Percentiles rank a stretch among this genome's conserved stretches.
phyloP scores from a whole-genome alignment of 2,888 invertebrate species.

The Helleia helle region DNA sequence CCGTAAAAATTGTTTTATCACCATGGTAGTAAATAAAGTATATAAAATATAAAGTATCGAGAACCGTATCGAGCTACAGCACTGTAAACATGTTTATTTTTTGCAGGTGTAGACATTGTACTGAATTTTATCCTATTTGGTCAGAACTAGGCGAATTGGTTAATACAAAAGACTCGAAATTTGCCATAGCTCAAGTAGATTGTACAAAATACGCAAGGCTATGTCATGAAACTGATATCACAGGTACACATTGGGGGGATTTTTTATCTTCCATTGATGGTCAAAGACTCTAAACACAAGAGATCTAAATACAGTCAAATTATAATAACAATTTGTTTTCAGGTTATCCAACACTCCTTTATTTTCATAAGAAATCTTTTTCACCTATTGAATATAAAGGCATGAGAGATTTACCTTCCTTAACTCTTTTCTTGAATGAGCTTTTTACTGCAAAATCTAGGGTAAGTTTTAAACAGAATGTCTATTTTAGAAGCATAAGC shows the following conservation, averaged over 20 bases:
- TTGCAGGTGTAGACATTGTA: conserved; percentile 90
- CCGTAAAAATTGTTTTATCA: no score
- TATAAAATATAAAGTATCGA: conserved; percentile 7
- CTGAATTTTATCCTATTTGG: conserved; percentile 84
- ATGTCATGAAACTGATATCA: conserved; percentile 84
- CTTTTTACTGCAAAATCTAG: conserved; percentile 47
- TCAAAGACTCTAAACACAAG: no score
- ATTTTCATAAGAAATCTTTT: conserved; percentile 80
- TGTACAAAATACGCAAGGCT: conserved; percentile 80
- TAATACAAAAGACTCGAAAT: conserved; percentile 76
- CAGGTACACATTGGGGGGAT: conserved; percentile 68
- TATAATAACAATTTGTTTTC: conserved; percentile 25
- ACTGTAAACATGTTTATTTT: conserved; percentile 17
- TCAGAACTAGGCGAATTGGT: conserved; percentile 80
- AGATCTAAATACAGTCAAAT: background rate
- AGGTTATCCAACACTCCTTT: conserved; percentile 81
- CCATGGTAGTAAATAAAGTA: conserved; percentile 77
- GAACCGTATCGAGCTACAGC: background rate
- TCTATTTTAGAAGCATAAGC: no score
- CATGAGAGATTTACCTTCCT: conserved; percentile 82
- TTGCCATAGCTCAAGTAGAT: conserved; percentile 85
- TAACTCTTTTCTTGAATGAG: conserved; percentile 85
- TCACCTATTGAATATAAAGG: conserved; percentile 85
- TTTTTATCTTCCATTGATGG: no score
- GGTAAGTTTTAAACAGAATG: conserved; percentile 16